Evolutionary conservation across 2,113 vertebrate species (phyloP).

Genomic region (Diglossa brunneiventris): DNA sequence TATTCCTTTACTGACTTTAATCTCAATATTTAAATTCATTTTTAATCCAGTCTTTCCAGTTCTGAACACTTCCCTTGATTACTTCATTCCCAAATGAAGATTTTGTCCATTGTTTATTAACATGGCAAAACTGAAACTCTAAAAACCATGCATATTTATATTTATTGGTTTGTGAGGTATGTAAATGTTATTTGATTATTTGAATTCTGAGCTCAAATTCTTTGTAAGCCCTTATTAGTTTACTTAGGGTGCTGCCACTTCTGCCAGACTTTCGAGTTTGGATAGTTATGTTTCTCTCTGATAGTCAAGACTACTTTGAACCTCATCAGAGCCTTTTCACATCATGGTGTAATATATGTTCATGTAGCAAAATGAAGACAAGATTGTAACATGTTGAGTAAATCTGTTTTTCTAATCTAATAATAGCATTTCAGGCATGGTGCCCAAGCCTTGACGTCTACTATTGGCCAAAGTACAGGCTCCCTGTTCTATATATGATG

Average conservation of each 20-base stretch:
- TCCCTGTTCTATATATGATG: background rate
- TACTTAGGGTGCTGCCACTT: background rate
- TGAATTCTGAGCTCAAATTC: background rate
- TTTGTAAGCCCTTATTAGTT: background rate
- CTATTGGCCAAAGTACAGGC: background rate
- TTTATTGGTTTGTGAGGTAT: background rate
- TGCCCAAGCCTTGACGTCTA: background rate
- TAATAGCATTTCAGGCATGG: background rate
- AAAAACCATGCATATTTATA: background rate
- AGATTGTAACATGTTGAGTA: background rate
- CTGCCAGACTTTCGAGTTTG: background rate
- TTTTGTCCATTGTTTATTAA: background rate
- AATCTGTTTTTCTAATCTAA: background rate
- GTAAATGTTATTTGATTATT: background rate
- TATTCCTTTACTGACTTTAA: background rate
- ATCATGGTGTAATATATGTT: background rate
- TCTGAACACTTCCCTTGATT: background rate
- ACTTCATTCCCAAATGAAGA: background rate
- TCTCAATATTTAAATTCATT: background rate
- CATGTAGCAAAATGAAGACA: background rate
- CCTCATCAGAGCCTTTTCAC: background rate
- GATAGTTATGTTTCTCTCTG: background rate
- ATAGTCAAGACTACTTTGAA: background rate
- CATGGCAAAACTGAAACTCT: background rate
- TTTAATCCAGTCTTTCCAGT: background rate